Conservation (phyloP, 1,140 invertebrate species). For the Drosophila bifasciata region DNA sequence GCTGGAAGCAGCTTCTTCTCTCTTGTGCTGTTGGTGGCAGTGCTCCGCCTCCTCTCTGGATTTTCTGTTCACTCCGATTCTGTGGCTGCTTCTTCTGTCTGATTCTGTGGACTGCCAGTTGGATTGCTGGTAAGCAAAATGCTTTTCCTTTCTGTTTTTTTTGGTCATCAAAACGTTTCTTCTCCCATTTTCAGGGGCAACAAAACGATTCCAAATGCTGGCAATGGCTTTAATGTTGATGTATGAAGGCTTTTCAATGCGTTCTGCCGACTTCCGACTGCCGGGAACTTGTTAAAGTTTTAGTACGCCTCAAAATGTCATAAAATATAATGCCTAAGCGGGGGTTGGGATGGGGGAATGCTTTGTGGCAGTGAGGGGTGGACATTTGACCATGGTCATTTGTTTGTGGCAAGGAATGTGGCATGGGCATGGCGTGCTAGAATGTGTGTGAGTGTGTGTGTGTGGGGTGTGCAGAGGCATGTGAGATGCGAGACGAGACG, state of each 20-base stretch:
- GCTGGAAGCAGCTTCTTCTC: no score
- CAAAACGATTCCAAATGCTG: constrained; percentile 30
- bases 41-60: no score
- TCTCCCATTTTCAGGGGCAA: background rate
- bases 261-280: constrained; percentile 10
- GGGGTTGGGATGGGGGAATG: background rate
- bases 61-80: no score
- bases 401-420: constrained; percentile 22
- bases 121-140: no score
- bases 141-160: no score
- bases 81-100: no score
- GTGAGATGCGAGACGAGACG: constrained; percentile 5
- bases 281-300: constrained; percentile 69
- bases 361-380: background rate
- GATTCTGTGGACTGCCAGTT: no score
- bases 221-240: constrained; percentile 72
- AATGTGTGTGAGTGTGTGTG: constrained; percentile 12
- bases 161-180: no score
- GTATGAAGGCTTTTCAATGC: constrained; percentile 54
- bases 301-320: constrained; percentile 72
- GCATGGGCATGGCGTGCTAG: background rate
- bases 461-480: constrained; percentile 8
- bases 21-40: no score
- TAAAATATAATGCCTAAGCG: constrained; percentile 67
- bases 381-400: constrained; percentile 65